These are phyloP conservation scores for Amphiura filiformis DNA, from an alignment of 35 echinoderm and acorn worm genomes.

Conservation along the genomic window DNA sequence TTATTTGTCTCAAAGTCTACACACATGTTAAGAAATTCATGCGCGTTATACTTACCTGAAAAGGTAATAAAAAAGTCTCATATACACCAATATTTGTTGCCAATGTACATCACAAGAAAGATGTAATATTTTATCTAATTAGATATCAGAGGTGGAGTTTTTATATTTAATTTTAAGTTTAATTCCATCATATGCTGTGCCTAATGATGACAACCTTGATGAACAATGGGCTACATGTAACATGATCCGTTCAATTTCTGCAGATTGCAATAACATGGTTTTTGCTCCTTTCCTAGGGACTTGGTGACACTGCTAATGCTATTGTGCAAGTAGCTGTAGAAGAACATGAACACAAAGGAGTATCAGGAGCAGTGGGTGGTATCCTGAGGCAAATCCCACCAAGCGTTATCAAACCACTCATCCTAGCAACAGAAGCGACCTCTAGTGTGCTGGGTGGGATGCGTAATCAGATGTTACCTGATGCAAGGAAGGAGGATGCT, in stretches of 20 bases:
- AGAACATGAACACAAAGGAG: constrained; percentile 88
- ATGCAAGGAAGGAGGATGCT: constrained; percentile 89
- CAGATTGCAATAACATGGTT: no score
- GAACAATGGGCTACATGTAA: no score
- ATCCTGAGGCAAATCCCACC: constrained; percentile 89
- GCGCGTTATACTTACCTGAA: not conserved
- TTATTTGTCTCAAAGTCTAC: not conserved
- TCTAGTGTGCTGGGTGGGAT: constrained; percentile 73
- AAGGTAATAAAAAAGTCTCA: no score
- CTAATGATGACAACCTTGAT: no score
- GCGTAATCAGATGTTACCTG: constrained; percentile 85
- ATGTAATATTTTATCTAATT: no score
- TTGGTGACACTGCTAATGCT: constrained; percentile 71
- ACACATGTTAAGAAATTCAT: not conserved
- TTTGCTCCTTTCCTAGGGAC: constrained; percentile 49
- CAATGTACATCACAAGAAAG: no score
- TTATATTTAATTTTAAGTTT: no score
- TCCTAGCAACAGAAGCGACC: constrained; percentile 79
- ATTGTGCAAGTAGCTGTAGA: constrained; percentile 74
- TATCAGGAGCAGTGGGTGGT: constrained; percentile 94
- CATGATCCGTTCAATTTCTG: no score
- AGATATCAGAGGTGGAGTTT: no score
- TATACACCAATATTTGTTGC: no score
- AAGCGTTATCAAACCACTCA: constrained; percentile 80
- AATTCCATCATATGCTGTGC: no score